phyloP scores from a whole-genome alignment of 2,797 vertebrate species.

The Bufotes viridis region DNA sequence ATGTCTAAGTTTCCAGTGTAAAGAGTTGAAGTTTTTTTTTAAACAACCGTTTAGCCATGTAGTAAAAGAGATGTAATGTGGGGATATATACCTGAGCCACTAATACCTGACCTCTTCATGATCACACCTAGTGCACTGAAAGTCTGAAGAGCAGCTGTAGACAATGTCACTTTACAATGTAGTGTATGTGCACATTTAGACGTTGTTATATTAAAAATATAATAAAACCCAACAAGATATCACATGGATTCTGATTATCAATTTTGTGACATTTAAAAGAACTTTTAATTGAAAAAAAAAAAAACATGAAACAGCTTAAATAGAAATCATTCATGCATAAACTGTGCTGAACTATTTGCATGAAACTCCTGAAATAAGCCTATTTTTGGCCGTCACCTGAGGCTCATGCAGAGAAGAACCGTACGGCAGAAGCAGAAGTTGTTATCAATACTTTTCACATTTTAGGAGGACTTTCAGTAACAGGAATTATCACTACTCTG shows the following conservation, averaged over 20 bases:
- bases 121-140: background rate
- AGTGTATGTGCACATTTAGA: background rate
- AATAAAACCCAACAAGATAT: background rate
- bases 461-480: background rate
- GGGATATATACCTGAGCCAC: background rate
- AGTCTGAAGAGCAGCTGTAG: background rate
- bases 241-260: no score
- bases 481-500: background rate
- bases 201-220: background rate
- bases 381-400: background rate
- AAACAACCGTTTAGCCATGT: background rate
- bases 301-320: background rate
- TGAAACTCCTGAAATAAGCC: background rate
- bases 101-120: constrained; percentile 21
- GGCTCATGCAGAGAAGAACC: background rate
- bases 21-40: background rate
- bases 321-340: background rate
- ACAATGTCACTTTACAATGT: background rate
- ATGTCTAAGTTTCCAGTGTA: background rate
- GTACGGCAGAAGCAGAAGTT: background rate
- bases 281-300: background rate
- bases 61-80: background rate
- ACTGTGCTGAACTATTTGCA: background rate
- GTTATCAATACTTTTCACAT: constrained; percentile 15
- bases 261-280: background rate